Evolutionary conservation across 2,113 vertebrate species (phyloP).

Genomic region (Pontoporia blainvillei): DNA sequence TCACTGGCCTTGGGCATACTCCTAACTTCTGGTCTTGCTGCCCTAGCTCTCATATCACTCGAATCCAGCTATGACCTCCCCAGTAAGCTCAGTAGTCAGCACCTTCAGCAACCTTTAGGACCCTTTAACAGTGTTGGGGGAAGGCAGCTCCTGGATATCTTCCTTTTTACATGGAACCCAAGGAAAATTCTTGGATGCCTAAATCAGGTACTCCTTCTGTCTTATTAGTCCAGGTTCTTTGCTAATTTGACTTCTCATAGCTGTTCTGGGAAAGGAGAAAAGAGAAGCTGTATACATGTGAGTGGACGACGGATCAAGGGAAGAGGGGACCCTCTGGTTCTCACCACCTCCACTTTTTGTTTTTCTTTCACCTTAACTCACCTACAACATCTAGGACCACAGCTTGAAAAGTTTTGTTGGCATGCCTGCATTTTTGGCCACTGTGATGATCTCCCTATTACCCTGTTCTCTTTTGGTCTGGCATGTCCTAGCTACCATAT

Average conservation of each 20-base stretch:
- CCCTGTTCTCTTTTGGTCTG: background rate
- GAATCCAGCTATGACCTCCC: background rate
- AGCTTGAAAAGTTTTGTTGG: background rate
- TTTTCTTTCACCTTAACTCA: background rate
- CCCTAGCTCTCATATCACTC: accelerated
- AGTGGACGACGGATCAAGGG: background rate
- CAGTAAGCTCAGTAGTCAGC: background rate
- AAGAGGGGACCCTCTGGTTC: background rate
- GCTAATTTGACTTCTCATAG: background rate
- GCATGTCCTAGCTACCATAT: background rate
- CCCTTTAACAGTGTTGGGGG: accelerated
- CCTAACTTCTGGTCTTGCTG: background rate
- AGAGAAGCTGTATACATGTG: background rate
- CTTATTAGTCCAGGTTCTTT: background rate
- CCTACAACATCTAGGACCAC: accelerated
- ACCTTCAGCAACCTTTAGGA: background rate
- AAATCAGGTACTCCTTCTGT: background rate
- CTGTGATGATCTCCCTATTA: background rate
- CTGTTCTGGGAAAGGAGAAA: background rate
- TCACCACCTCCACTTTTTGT: background rate
- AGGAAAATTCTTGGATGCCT: background rate
- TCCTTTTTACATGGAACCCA: background rate
- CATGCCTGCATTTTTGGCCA: background rate
- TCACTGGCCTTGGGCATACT: background rate
- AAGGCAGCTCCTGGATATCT: background rate